Percentiles rank a stretch among this genome's conserved stretches.
phyloP scores from a whole-genome alignment of 2,888 invertebrate species.

The Gisinianus flammeolus region DNA sequence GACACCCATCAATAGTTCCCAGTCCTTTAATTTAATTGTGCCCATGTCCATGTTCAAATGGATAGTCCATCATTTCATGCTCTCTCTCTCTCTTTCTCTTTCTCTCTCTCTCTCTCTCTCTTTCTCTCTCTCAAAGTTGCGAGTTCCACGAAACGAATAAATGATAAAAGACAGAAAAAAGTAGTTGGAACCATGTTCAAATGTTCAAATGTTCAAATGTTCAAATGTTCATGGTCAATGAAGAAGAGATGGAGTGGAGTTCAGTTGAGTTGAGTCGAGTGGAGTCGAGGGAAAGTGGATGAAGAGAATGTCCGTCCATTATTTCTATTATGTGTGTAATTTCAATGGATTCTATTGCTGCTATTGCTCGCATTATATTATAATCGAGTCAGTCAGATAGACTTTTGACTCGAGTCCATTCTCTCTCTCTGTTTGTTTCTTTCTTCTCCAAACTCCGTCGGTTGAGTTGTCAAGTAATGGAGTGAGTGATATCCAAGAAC shows the following conservation, averaged over 20 bases:
- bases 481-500: too few relatives aligned
- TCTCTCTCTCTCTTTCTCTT: too few relatives aligned
- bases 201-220: too few relatives aligned
- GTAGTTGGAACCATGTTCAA: too few relatives aligned
- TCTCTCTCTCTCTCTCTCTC: conserved; percentile 2
- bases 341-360: not conserved
- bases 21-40: conserved; percentile 38
- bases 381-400: not conserved
- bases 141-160: too few relatives aligned
- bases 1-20: conserved; percentile 31
- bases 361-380: not conserved
- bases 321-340: too few relatives aligned
- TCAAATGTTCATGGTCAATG: too few relatives aligned
- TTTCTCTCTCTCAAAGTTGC: too few relatives aligned
- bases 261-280: too few relatives aligned
- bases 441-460: not conserved
- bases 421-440: not conserved
- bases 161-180: too few relatives aligned
- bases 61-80: not conserved
- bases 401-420: not conserved
- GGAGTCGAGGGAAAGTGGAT: not conserved
- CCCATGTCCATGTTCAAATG: not conserved
- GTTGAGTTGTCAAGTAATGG: not conserved
- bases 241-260: too few relatives aligned
- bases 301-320: not conserved